Conservation (phyloP, 2,888 invertebrate species). For the Philaethria dido region DNA sequence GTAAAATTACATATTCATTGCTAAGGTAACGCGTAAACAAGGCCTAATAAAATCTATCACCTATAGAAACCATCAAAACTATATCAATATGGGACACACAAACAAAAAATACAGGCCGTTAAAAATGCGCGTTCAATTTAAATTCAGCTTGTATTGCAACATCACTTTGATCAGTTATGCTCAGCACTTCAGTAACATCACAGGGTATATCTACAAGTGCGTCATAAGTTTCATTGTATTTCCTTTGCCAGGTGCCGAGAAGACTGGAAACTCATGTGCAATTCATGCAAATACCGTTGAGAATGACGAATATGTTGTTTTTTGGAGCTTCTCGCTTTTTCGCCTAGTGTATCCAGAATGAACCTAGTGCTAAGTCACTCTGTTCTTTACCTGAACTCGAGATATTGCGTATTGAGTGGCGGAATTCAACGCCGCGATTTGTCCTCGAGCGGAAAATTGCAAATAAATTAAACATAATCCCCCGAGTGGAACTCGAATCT, state of each 20-base stretch:
- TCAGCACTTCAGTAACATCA: slow-evolving; percentile 20
- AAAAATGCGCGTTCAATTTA: slow-evolving; percentile 27
- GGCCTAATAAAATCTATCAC: not conserved
- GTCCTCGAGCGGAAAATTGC: too few species aligned
- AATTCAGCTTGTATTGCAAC: slow-evolving; percentile 26
- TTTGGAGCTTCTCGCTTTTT: not conserved
- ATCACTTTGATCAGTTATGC: slow-evolving; percentile 39
- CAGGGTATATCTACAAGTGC: slow-evolving; percentile 1
- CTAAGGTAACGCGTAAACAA: too few species aligned
- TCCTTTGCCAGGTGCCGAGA: not conserved
- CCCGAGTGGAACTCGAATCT: too few species aligned
- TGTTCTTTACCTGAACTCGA: too few species aligned
- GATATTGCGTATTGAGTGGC: too few species aligned
- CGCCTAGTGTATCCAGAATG: too few species aligned
- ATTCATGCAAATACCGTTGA: slow-evolving; percentile 6
- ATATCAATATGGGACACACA: not conserved
- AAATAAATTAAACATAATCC: too few species aligned
- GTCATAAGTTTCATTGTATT: slow-evolving; percentile 13
- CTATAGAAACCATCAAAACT: not conserved
- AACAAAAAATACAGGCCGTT: slow-evolving; percentile 1
- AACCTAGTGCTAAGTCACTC: too few species aligned
- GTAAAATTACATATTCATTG: too few species aligned
- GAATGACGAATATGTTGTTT: not conserved
- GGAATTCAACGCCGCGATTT: too few species aligned
- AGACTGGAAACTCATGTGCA: not conserved